Base-by-base conservation (phyloP, 2,113 vertebrate genomes). In the Cepphus grylle region DNA sequence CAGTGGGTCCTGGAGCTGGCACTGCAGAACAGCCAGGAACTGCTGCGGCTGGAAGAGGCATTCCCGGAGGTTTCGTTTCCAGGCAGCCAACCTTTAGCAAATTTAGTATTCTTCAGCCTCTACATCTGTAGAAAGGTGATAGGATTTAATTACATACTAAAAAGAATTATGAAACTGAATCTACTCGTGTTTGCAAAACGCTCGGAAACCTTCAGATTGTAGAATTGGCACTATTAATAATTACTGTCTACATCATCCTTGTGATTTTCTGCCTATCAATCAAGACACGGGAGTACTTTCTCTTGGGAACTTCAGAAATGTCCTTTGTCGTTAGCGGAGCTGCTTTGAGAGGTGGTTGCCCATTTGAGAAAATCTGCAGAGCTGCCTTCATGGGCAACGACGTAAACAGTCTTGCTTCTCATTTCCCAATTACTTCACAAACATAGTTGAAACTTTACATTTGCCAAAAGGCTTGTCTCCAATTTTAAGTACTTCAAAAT, bases 61-160 rank as follows among this genome's bases (percentile, higher is more conserved):
- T 62, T 77, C 76, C 76, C 86, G 26, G 61, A 83, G 93, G 23
- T 42, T 84, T 16, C 0, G 2, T 29, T 21, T 62, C 53, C 67
- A 66, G 70, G 73, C 80, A 88, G 76, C 62, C 71, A 7, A 79
- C 88, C 82, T 85, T 65, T 32, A 58, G 76, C 53, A 81, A 58
- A 79, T 84, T 50, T 49, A 82, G 55, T 4, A 58, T 91, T 86
- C 80, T 43, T 53, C 72, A 77, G 45, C 80, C 45, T 22, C 91
- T 40, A 45, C 15, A 21, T 34, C 94, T 88, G 67, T 45, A 50
- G 86, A 86, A 94, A 94, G 88, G 90, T 84, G 95, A 87, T 72
- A 42, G 85, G 77, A 95, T 84, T 95, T 87, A 90, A 95, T 92
- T 79, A 71, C 55, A 50, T 30, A 18, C 69, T 52, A 11, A 63